Evolutionary conservation across 2,888 invertebrate genomes (phyloP).

Genomic region (Lypha dubia): DNA sequence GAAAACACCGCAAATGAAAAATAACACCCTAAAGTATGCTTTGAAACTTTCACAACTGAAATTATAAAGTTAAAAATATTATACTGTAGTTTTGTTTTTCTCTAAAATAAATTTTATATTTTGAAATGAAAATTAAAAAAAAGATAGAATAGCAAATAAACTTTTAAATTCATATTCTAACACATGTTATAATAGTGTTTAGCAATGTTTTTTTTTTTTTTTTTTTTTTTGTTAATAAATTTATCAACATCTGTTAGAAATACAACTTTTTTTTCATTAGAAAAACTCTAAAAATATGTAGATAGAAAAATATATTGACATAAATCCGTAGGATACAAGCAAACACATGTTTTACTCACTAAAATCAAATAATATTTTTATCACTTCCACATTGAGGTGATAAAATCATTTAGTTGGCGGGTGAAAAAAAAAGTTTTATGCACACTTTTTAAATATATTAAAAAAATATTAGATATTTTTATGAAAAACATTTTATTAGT

Average conservation of each 20-base stretch:
- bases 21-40: no score
- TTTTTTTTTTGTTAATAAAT: neutral
- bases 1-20: no score
- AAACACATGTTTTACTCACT: conserved; percentile 4
- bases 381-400: neutral
- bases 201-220: conserved; percentile 6
- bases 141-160: neutral
- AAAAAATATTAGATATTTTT: no score
- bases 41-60: no score
- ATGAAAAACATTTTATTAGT: no score
- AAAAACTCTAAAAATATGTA: neutral
- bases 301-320: neutral
- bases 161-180: neutral
- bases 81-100: neutral
- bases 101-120: neutral
- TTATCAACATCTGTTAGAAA: neutral
- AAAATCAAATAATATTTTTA: conserved; percentile 14
- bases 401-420: no score
- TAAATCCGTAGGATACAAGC: neutral
- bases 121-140: neutral
- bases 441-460: no score
- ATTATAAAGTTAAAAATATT: no score
- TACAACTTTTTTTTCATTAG: neutral
- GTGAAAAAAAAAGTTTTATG: no score
- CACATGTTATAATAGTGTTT: conserved; percentile 12